Conservation (phyloP, 2,888 invertebrate genomes). For the Nomada fabriciana region DNA sequence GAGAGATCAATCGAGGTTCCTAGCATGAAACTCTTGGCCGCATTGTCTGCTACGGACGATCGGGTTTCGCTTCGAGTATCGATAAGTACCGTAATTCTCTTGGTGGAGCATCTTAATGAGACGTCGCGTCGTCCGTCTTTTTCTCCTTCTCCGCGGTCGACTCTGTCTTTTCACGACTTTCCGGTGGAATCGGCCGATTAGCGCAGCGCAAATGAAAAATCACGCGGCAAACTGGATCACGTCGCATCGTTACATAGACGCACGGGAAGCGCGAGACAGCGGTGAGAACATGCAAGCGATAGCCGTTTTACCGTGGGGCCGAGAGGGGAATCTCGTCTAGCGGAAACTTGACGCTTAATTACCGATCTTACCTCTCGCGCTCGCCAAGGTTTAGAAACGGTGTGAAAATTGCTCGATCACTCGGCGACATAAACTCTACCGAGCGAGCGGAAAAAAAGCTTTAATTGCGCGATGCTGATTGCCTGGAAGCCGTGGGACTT, state of each 20-base stretch:
- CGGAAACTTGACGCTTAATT: slow-evolving; percentile 37
- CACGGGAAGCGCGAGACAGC: slow-evolving; percentile 27
- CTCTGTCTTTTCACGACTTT: slow-evolving; percentile 15
- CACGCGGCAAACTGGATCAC: not conserved
- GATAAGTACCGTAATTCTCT: slow-evolving; percentile 78
- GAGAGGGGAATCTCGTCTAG: slow-evolving; percentile 27
- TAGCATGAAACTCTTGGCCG: slow-evolving; percentile 57
- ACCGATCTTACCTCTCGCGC: slow-evolving; percentile 11
- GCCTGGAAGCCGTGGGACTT: not conserved
- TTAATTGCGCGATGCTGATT: slow-evolving; percentile 3
- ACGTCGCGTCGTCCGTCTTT: slow-evolving; percentile 58
- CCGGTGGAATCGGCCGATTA: slow-evolving; percentile 16
- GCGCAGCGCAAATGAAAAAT: too few species aligned
- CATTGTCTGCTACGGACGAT: slow-evolving; percentile 74
- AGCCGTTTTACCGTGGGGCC: slow-evolving; percentile 13
- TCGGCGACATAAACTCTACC: slow-evolving; percentile 2
- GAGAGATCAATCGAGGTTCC: slow-evolving; percentile 66
- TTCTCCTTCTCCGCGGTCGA: not conserved
- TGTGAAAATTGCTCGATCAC: not conserved
- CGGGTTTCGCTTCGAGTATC: slow-evolving; percentile 78
- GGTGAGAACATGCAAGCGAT: slow-evolving; percentile 31
- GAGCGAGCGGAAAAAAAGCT: not conserved
- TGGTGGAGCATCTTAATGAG: slow-evolving; percentile 79
- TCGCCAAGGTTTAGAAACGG: not conserved
- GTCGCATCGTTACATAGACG: too few species aligned